Evolutionary conservation across 2,797 vertebrate species (phyloP), one percentile per base, ranked within the genome.

Genomic region (Sebastes baramenuke): DNA sequence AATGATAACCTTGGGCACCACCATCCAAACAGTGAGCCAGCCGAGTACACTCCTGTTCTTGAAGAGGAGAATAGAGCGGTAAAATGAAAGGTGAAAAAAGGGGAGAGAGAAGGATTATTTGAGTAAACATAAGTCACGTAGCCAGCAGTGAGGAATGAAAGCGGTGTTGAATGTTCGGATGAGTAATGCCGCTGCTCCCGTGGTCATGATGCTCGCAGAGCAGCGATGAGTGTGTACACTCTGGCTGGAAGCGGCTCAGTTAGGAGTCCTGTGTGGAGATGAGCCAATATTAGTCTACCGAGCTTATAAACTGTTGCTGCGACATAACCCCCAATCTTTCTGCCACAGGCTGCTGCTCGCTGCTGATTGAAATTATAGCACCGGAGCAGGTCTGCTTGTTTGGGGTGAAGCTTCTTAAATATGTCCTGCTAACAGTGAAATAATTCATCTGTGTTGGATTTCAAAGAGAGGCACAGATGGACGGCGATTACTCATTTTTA

Each of bases 71-170:
- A 82, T 49, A 22, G 69, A 38, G 74, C 46, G 70, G 70, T 34
- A n/a, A 56, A 73, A 72, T 24, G 14, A 20, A 75, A 67, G 46
- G 42, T 27, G 62, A 36, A 60, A 67, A 36, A n/a, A 30, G 30
- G 38, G 77, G 55, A 30, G 74, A 60, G 77, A 64, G 77, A 58
- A 34, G 54, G 79, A 14, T 84, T 84, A 79, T 87, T 87, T 85
- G 71, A 85, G 82, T 78, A 82, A 91, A 89, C 69, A 80, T 8
- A 80, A 84, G 72, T 85, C 80, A 67, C n/a, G 8, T 18, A 68
- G 83, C 80, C 61, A 62, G 56, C 65, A 58, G 64, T 29, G 36
- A 67, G 61, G 82, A 78, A 67, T 68, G 71, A 84, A 72, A 85
- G 90, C 1, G 0, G 6, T 25, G 59, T 61, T 66, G 79, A 74